Evolutionary conservation across 1,140 invertebrate genomes (phyloP).

Genomic region (Polypedilum vanderplanki): DNA sequence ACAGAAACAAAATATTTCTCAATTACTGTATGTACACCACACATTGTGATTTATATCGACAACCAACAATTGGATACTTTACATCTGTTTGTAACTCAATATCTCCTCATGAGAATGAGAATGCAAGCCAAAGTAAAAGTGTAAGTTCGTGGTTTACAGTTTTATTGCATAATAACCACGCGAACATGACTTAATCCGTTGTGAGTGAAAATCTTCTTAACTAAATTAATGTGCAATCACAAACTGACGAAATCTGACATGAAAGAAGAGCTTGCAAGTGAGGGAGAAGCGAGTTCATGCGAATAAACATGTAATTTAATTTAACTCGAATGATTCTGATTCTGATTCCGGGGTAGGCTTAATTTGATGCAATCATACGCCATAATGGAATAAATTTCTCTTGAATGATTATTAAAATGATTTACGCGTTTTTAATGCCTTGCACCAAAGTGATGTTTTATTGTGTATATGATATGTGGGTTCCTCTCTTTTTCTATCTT

Average conservation of each 20-base stretch:
- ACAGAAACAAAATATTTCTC: neutral
- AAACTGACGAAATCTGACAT: neutral
- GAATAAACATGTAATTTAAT: conserved; percentile 24
- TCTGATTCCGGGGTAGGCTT: neutral
- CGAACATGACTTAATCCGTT: neutral
- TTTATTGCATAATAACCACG: neutral
- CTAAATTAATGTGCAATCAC: conserved; percentile 1
- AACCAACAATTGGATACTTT: conserved; percentile 13
- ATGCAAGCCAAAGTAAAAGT: neutral
- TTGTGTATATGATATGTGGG: conserved; percentile 12
- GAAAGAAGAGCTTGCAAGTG: neutral
- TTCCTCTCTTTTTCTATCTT: neutral
- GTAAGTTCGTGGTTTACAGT: neutral
- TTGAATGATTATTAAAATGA: conserved; percentile 26
- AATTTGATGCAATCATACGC: conserved; percentile 21
- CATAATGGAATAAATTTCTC: neutral
- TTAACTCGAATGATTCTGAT: neutral
- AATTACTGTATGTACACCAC: conserved; percentile 11
- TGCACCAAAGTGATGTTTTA: neutral
- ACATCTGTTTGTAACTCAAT: conserved; percentile 13
- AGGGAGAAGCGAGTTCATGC: neutral
- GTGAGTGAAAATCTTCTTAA: neutral
- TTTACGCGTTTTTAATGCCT: conserved; percentile 22
- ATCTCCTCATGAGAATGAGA: neutral
- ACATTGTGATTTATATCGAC: neutral